Evolutionary conservation across 1,140 invertebrate genomes (phyloP).

Genomic region (Acyrthosiphon pisum): DNA sequence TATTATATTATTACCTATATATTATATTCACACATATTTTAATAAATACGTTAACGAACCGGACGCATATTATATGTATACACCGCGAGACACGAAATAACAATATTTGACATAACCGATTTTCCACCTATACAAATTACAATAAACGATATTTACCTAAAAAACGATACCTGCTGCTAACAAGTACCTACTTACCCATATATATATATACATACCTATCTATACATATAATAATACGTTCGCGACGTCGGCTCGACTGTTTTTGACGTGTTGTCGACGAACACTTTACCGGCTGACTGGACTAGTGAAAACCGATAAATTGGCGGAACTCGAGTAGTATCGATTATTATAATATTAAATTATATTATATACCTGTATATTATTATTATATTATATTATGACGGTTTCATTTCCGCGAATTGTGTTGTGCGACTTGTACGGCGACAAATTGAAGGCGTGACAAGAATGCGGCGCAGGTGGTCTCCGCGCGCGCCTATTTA

Average conservation of each 20-base stretch:
- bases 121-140: background rate
- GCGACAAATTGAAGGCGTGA: conserved; percentile 34
- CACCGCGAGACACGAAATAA: background rate
- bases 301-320: conserved; percentile 46
- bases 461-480: conserved; percentile 13
- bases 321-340: conserved; percentile 30
- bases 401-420: conserved; percentile 36
- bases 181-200: background rate
- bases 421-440: background rate
- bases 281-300: conserved; percentile 23
- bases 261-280: conserved; percentile 4
- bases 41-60: background rate
- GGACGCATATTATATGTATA: background rate
- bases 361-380: no score
- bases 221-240: background rate
- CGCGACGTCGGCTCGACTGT: background rate
- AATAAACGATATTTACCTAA: background rate
- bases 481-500: background rate
- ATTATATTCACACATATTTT: background rate
- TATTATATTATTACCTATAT: no score
- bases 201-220: background rate
- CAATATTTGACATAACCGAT: background rate
- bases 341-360: conserved; percentile 19
- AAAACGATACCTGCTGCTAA: background rate
- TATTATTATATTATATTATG: background rate